Percentiles rank a stretch among this genome's conserved stretches.
Conservation (phyloP, 2,113 vertebrate species). For the Bettongia penicillata region DNA sequence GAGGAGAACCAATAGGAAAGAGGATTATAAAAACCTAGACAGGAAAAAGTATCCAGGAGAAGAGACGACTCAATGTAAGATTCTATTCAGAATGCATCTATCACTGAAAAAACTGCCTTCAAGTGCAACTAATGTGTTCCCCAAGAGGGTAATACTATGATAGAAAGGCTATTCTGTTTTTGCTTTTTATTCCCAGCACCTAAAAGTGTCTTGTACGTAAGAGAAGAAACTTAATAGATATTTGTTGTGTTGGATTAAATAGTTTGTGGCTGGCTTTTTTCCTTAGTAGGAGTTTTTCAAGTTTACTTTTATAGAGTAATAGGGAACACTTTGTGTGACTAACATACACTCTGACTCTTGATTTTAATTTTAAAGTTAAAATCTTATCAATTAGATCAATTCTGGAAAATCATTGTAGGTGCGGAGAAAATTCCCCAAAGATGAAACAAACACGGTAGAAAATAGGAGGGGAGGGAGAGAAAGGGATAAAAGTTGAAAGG, state of each 20-base stretch:
- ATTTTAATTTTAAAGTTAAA: slow-evolving; percentile 7
- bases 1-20: too few relatives aligned
- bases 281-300: neutral
- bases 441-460: neutral
- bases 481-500: slow-evolving; percentile 14
- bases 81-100: neutral
- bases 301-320: neutral
- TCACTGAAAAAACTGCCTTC: neutral
- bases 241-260: neutral
- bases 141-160: neutral
- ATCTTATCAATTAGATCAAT: neutral
- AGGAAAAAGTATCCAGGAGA: too few relatives aligned
- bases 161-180: neutral
- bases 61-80: neutral
- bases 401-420: slow-evolving; percentile 14
- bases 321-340: neutral
- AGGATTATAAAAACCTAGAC: too few relatives aligned
- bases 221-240: neutral
- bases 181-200: neutral
- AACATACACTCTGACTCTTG: neutral
- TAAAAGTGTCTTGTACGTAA: neutral
- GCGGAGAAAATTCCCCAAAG: slow-evolving; percentile 18
- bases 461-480: neutral
- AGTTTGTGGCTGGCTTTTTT: slow-evolving; percentile 25
- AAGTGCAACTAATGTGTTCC: neutral